Conservation (phyloP, 2,797 vertebrate genomes). For the Taenioides sp. region DNA sequence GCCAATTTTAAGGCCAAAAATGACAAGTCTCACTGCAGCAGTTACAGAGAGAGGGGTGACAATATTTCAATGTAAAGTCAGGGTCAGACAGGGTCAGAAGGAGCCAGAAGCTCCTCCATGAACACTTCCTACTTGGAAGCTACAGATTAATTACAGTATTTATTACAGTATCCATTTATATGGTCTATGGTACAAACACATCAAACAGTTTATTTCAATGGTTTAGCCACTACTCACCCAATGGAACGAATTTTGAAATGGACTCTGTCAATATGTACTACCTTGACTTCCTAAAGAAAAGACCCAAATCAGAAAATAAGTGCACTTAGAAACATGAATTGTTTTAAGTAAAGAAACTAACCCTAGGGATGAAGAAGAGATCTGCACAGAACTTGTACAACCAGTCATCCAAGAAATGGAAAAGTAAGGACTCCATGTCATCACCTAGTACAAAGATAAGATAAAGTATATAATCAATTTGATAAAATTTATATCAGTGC, state of each 20-base stretch:
- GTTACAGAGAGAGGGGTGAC: too few species aligned
- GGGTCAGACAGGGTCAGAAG: too few species aligned
- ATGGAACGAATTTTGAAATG: constrained; percentile 90
- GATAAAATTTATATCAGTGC: not conserved
- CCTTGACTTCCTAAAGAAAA: constrained; percentile 89
- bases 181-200: not conserved
- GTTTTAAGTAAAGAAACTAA: constrained; percentile 61
- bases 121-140: too few species aligned
- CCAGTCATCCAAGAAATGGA: constrained; percentile 95
- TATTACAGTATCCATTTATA: too few species aligned
- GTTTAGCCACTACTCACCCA: constrained; percentile 84
- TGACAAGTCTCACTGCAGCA: too few species aligned
- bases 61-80: too few species aligned
- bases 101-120: too few species aligned
- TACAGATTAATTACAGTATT: too few species aligned
- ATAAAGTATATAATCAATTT: not conserved
- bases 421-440: constrained; percentile 92
- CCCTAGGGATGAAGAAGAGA: constrained; percentile 94
- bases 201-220: not conserved
- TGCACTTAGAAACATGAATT: not conserved
- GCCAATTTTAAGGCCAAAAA: too few species aligned
- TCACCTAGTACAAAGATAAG: constrained; percentile 75
- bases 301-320: not conserved
- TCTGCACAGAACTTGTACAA: constrained; percentile 95
- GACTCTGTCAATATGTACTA: constrained; percentile 85